A percentile compares a stretch with the other conserved stretches of the same genome.
Conservation (phyloP, 92 coral and sea anemone genomes). For the Phymanthus crucifer region DNA sequence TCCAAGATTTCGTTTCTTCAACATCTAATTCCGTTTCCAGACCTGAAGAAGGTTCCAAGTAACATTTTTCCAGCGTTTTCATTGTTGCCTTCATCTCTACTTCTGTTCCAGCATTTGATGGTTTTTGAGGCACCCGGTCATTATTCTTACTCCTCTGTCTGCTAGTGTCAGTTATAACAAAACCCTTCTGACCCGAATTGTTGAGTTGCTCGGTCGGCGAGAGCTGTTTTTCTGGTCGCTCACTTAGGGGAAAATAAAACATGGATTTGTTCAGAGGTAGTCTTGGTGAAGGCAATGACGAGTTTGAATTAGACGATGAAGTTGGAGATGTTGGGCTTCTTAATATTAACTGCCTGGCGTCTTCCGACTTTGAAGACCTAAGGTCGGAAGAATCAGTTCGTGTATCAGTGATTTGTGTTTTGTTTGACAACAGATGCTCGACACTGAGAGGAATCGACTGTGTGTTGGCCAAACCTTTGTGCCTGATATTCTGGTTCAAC, state of each 20-base stretch:
- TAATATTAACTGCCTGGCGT: background rate
- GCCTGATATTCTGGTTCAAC: background rate
- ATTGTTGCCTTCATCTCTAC: too few relatives aligned
- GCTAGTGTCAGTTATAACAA: slow-evolving; percentile 44
- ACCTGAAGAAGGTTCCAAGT: too few relatives aligned
- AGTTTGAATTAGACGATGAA: slow-evolving; percentile 24
- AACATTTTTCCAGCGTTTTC: too few relatives aligned
- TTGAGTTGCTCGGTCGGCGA: slow-evolving; percentile 26
- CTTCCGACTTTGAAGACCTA: background rate
- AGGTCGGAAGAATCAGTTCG: background rate
- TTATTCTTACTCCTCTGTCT: slow-evolving; percentile 18
- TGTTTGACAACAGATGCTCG: background rate
- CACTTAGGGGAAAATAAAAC: slow-evolving; percentile 37
- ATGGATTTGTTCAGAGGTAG: slow-evolving; percentile 29
- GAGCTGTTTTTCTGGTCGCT: slow-evolving; percentile 8
- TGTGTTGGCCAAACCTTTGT: background rate
- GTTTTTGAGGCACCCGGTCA: background rate
- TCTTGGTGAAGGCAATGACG: slow-evolving; percentile 34
- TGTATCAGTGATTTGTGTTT: background rate
- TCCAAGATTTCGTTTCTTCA: background rate
- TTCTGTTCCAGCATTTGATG: background rate
- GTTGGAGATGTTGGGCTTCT: slow-evolving; percentile 33
- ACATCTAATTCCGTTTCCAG: background rate
- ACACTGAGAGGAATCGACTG: background rate
- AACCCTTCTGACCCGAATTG: slow-evolving; percentile 20